Evolutionary conservation across 2,888 invertebrate genomes (phyloP).

Genomic region (Drosophila rellima): DNA sequence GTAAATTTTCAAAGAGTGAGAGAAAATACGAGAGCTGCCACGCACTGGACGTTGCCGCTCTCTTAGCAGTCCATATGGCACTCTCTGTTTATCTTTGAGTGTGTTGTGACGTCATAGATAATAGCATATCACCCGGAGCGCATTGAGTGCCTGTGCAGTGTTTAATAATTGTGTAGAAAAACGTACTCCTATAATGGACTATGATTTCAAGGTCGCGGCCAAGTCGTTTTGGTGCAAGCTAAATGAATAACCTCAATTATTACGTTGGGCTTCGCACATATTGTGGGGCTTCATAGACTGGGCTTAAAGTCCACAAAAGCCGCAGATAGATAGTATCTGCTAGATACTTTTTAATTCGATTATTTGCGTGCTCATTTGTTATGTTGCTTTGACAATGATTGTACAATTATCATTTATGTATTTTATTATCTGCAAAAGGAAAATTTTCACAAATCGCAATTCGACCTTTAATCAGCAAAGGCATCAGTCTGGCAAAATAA

Average conservation of each 20-base stretch:
- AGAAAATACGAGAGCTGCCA: constrained; percentile 12
- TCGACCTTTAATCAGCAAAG: constrained; percentile 46
- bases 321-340: constrained; percentile 3
- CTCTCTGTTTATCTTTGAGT: constrained; percentile 50
- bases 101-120: constrained; percentile 57
- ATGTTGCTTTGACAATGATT: background rate
- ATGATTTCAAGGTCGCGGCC: constrained; percentile 44
- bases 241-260: constrained; percentile 38
- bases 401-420: background rate
- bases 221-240: constrained; percentile 15
- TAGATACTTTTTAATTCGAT: background rate
- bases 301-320: constrained; percentile 14
- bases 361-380: background rate
- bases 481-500: constrained; percentile 20
- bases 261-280: background rate
- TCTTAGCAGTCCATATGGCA: constrained; percentile 10
- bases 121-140: constrained; percentile 21
- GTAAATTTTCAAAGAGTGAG: background rate
- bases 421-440: constrained; percentile 2
- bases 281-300: constrained; percentile 31
- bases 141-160: constrained; percentile 14
- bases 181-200: constrained; percentile 26
- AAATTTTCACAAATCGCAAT: background rate
- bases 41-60: background rate
- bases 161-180: constrained; percentile 2